A percentile compares a stretch with the other conserved stretches of the same genome.
Evolutionary conservation across 37 sponge, comb jelly and placozoan species (phyloP).

Genomic region (Crambe crambe): DNA sequence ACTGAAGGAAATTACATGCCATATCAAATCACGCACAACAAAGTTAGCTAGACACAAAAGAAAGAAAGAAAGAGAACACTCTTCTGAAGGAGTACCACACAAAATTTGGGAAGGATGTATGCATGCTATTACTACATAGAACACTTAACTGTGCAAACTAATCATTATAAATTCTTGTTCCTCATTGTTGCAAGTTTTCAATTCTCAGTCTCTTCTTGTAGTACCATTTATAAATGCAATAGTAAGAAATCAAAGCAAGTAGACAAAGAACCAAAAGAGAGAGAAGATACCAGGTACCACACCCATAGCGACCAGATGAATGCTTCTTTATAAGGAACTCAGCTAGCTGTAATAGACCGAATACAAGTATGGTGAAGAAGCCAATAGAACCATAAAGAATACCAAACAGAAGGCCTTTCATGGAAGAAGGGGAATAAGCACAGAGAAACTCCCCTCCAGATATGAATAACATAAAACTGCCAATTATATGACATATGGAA

Average conservation of each 20-base stretch:
- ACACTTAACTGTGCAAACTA: too few species aligned
- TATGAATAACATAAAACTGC: neutral
- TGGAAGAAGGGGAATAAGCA: neutral
- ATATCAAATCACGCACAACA: too few species aligned
- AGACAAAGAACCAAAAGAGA: neutral
- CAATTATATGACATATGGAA: neutral
- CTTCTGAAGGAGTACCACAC: too few species aligned
- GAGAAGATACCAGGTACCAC: neutral
- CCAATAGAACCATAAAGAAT: neutral
- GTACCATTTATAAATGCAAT: neutral
- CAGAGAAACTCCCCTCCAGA: neutral
- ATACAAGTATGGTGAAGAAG: neutral
- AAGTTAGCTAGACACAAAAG: too few species aligned
- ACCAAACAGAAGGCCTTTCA: neutral
- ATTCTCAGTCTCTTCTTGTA: constrained; percentile 5
- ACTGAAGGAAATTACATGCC: too few species aligned
- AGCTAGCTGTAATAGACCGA: neutral
- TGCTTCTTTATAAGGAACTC: neutral
- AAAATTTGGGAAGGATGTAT: too few species aligned
- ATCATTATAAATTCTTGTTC: too few species aligned
- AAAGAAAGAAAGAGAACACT: too few species aligned
- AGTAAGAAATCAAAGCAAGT: neutral
- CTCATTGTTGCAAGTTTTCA: neutral
- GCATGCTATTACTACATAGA: too few species aligned
- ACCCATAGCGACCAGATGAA: neutral